These are phyloP conservation scores for Leucania comma DNA, from an alignment of 2,888 invertebrate species.

Conservation along the genomic window DNA sequence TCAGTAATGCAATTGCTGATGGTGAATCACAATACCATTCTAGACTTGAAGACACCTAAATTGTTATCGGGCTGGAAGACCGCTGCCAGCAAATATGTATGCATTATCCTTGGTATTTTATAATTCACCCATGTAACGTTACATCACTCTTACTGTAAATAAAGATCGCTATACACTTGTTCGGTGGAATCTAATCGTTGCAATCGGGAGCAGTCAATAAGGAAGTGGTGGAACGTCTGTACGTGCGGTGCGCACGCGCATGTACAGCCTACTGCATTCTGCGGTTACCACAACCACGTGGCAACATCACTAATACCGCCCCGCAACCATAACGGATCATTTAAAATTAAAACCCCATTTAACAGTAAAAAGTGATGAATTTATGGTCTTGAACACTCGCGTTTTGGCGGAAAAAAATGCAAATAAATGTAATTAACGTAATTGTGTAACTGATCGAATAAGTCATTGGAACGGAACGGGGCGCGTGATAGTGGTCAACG, in stretches of 20 bases:
- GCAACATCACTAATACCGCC: constrained; percentile 40
- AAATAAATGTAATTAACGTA: constrained; percentile 64
- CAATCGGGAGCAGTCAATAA: constrained; percentile 78
- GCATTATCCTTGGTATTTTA: constrained; percentile 24
- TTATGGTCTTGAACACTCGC: constrained; percentile 14
- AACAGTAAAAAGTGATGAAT: constrained; percentile 12
- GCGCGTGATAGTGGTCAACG: constrained; percentile 60
- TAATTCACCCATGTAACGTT: constrained; percentile 45
- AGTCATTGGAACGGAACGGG: constrained; percentile 69
- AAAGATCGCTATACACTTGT: constrained; percentile 52
- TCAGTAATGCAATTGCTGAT: too few relatives aligned
- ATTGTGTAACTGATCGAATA: constrained; percentile 64
- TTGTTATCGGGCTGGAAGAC: too few relatives aligned
- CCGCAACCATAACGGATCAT: constrained; percentile 22
- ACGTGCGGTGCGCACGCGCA: constrained; percentile 65
- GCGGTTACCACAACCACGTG: constrained; percentile 58
- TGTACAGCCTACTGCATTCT: constrained; percentile 60
- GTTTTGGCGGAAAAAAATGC: constrained; percentile 48
- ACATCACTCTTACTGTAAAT: constrained; percentile 58
- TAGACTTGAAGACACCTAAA: too few relatives aligned
- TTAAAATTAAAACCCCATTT: not conserved
- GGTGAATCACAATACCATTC: too few relatives aligned
- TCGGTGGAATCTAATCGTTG: constrained; percentile 61
- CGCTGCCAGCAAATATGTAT: not conserved
- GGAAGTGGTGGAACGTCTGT: constrained; percentile 72